Evolutionary conservation across 1,140 invertebrate genomes (phyloP), one percentile per base, ranked within the genome.

Genomic region (Papilio polytes): DNA sequence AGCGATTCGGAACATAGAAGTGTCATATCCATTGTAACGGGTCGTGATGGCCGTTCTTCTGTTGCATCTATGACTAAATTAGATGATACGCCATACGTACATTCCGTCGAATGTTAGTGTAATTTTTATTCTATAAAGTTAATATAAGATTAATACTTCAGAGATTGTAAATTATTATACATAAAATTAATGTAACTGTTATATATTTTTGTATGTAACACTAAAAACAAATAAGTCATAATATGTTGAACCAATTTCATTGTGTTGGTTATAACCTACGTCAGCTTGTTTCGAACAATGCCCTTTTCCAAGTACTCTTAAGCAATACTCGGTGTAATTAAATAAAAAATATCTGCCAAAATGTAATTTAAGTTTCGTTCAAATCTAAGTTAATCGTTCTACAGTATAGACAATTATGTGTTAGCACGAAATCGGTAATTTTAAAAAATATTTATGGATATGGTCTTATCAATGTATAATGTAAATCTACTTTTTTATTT

Each of bases 1-100:
- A 95, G 94, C 83, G 94, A 95, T 76, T 95, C 94, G 9, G 94
- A 95, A 81, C 94, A 95, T 78, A 88, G 90, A 81, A 95, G 94
- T 89, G 93, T 95, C 15, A 95, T 95, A 84, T 95, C 94, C 9
- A 95, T 95, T 80, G 84, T 92, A 22, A 87, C 92, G 8, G 94
- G 92, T 9, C 85, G 86, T 2, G 92, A 94, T 22, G 91, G 94
- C 6, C 82, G 92, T 56, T 86, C 89, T 0, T 94, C 94, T 2
- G 84, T 89, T 1, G 84, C 90, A 2, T 93, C 92, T 36, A 85
- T 91, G 44, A 82, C 85, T 7, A 90, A 92, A 80, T 82, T 94
- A 81, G 90, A 94, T 44, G 92, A 95, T 81, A 79, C 89, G 74
- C 87, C 90, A 85, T 95, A 89, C 82, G 74, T 90, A 70, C 91